A percentile compares a stretch with the other conserved stretches of the same genome.
phyloP scores from a whole-genome alignment of 2,113 vertebrate species.

The Elachura formosa region DNA sequence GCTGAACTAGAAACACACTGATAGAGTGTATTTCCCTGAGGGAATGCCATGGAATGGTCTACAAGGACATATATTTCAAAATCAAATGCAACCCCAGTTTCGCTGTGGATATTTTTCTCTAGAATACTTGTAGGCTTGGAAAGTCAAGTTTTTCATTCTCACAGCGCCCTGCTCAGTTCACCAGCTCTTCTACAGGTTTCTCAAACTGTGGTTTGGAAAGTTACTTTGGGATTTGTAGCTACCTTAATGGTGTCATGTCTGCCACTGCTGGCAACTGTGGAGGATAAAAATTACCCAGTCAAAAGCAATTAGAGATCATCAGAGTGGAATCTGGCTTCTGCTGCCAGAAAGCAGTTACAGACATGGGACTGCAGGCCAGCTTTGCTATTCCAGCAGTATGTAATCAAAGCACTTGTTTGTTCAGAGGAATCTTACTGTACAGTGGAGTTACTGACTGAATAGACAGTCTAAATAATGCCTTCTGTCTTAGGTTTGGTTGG shows the following conservation, averaged over 20 bases:
- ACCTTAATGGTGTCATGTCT: not conserved
- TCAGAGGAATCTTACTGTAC: not conserved
- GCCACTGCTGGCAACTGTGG: not conserved
- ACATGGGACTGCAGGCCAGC: not conserved
- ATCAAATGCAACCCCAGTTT: not conserved
- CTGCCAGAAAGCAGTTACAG: not conserved
- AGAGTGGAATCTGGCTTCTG: not conserved
- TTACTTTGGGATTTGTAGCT: not conserved
- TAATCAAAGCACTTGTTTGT: slow-evolving; percentile 42
- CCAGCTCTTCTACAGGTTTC: not conserved
- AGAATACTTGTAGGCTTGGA: not conserved
- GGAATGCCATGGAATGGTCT: not conserved
- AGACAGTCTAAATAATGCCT: not conserved
- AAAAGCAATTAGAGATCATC: slow-evolving; percentile 17
- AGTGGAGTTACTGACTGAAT: not conserved
- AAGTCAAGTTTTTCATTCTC: not conserved
- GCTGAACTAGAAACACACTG: not conserved
- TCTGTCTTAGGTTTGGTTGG: not conserved
- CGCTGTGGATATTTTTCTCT: not conserved
- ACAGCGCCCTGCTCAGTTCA: not conserved
- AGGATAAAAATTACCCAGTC: not conserved
- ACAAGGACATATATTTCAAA: not conserved
- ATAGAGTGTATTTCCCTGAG: not conserved
- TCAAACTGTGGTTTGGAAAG: not conserved
- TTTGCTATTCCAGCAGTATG: not conserved